Evolutionary conservation across 2,797 vertebrate genomes (phyloP).

Genomic region (Phrynocephalus forsythii): DNA sequence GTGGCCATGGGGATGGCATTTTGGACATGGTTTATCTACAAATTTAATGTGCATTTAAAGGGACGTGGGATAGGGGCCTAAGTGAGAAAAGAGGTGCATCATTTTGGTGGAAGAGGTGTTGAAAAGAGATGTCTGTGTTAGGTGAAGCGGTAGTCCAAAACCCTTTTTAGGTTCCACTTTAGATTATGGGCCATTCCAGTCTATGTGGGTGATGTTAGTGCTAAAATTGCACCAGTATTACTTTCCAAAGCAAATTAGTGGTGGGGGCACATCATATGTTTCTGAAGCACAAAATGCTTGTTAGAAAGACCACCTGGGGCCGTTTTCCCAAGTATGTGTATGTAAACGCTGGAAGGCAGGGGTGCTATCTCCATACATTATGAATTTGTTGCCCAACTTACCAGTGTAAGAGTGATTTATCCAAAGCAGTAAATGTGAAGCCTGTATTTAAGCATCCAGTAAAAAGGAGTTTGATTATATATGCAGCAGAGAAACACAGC

Average conservation of each 20-base stretch:
- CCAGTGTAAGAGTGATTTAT: not conserved
- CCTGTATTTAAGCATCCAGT: not conserved
- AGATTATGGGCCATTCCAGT: not conserved
- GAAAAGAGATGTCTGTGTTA: not conserved
- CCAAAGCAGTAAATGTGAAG: not conserved
- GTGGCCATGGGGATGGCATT: too few relatives aligned
- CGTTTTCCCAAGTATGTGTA: not conserved
- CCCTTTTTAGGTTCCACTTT: not conserved
- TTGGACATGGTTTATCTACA: too few relatives aligned
- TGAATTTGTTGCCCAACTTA: not conserved
- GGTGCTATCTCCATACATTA: not conserved
- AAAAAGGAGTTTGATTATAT: not conserved
- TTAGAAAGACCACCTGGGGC: not conserved
- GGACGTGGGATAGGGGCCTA: too few relatives aligned
- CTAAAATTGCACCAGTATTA: not conserved
- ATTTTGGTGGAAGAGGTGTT: not conserved
- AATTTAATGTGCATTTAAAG: too few relatives aligned
- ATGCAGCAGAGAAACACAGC: constrained; percentile 3
- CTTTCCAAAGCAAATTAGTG: not conserved
- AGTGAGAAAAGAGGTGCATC: not conserved
- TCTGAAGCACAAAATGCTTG: not conserved
- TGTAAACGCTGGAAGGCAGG: not conserved
- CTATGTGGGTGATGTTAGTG: not conserved
- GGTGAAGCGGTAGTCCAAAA: not conserved
- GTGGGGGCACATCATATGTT: not conserved